Percentiles rank a stretch among this genome's conserved stretches.
phyloP scores from a whole-genome alignment of 2,113 vertebrate genomes.

The Tonatia bakeri region DNA sequence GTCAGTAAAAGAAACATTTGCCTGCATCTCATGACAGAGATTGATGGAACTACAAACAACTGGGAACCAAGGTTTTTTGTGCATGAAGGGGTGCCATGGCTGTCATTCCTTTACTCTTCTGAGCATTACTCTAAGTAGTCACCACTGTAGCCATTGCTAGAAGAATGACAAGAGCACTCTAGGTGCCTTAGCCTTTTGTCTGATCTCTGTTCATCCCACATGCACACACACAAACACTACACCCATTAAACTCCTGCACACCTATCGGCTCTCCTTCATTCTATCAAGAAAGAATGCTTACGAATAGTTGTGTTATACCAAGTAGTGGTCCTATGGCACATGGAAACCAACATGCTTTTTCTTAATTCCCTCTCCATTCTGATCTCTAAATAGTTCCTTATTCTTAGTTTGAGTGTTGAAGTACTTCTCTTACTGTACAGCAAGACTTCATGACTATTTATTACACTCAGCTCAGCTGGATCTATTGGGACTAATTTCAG shows the following conservation, averaged over 20 bases:
- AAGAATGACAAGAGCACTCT: neutral
- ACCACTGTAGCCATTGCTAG: neutral
- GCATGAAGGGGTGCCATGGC: neutral
- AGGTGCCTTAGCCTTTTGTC: neutral
- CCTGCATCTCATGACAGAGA: neutral
- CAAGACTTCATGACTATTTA: neutral
- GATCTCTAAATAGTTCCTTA: neutral
- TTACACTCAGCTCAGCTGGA: neutral
- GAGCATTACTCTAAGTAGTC: neutral
- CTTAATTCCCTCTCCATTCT: neutral
- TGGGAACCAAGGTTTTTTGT: neutral
- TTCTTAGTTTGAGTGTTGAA: neutral
- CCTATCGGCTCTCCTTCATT: neutral
- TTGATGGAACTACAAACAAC: neutral
- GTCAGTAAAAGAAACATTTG: neutral
- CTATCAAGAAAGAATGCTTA: neutral
- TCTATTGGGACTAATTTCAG: neutral
- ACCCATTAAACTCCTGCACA: neutral
- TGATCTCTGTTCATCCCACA: neutral
- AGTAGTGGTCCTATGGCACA: neutral
- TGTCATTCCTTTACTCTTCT: neutral
- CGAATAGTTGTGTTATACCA: neutral
- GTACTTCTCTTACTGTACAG: neutral
- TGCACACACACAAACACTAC: too few relatives aligned
- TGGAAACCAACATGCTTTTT: neutral